Evolutionary conservation across 2,797 vertebrate species (phyloP), one percentile per base, ranked within the genome.

Genomic region (Acanthornis magna): DNA sequence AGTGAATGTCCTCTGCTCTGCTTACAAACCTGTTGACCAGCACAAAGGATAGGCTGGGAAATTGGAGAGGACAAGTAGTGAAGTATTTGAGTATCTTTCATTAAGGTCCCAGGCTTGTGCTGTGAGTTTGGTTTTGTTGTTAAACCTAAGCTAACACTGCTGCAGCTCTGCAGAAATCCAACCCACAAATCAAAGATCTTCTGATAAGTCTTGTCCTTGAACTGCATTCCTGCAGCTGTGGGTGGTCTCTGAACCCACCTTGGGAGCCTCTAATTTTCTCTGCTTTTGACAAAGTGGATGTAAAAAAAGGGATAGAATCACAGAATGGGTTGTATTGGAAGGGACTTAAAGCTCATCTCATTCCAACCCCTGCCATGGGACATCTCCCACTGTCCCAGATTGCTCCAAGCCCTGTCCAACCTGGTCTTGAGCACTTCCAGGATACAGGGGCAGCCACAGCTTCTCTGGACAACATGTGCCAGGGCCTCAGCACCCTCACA

Each of bases 341-440:
- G 13, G 43, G 43, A 14, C 38, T 19, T 53, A 9, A 21, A 89
- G 29, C 45, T 71, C 43, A 71, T 15, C 51, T 25, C 8, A 14
- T 58, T n/a, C n/a, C 45, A 70, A 15, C 9, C 16, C 11, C 14
- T 51, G 63, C 16, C 23, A 4, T 38, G 32, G 30, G 21, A 16
- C 65, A 45, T 17, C 6, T 65, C 22, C 51, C 65, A 22, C 29
- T 32, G 1, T 1, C 2, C 25, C 38, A 58, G 2, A 0, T 3
- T 63, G 14, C 14, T 76, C 20, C 63, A 50, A 45, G 11, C 13
- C 27, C 27, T 0, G 1, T 70, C 36, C 57, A 83, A 0, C 20
- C 38, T 63, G 63, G 14, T 43, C 57, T 50, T 43, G 29, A 4
- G 18, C n/a, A 51, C 15, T 76, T 13, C 50, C 50, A 57, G 25